Conservation (phyloP, 2,797 vertebrate species). For the Crypturellus tataupa region DNA sequence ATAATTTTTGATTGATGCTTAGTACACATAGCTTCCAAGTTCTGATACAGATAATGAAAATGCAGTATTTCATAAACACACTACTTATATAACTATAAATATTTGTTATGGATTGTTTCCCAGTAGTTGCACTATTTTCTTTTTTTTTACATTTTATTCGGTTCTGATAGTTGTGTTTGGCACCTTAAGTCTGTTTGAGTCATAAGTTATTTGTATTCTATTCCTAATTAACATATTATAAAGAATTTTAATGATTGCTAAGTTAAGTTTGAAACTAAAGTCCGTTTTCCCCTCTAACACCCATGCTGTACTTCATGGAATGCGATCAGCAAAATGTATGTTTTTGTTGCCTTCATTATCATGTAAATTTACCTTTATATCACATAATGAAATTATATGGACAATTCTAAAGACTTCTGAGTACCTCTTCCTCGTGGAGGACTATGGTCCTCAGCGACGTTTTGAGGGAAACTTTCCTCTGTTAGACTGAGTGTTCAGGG, state of each 20-base stretch:
- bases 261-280: neutral
- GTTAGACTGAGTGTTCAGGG: neutral
- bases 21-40: neutral
- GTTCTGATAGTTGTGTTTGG: neutral
- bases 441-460: neutral
- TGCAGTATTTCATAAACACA: neutral
- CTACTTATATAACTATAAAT: neutral
- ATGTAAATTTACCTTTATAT: neutral
- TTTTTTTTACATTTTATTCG: neutral
- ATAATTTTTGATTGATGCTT: neutral
- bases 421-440: neutral
- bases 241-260: neutral
- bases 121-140: neutral
- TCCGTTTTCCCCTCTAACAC: neutral
- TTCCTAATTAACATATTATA: neutral
- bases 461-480: neutral
- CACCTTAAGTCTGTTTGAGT: neutral
- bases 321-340: neutral
- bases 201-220: neutral
- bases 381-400: neutral
- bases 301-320: neutral
- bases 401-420: neutral
- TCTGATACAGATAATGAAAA: neutral
- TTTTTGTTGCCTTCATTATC: neutral
- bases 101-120: neutral